Evolutionary conservation across 2,888 invertebrate species (phyloP), one percentile per base, ranked within the genome.

Genomic region (Pteria penguin): DNA sequence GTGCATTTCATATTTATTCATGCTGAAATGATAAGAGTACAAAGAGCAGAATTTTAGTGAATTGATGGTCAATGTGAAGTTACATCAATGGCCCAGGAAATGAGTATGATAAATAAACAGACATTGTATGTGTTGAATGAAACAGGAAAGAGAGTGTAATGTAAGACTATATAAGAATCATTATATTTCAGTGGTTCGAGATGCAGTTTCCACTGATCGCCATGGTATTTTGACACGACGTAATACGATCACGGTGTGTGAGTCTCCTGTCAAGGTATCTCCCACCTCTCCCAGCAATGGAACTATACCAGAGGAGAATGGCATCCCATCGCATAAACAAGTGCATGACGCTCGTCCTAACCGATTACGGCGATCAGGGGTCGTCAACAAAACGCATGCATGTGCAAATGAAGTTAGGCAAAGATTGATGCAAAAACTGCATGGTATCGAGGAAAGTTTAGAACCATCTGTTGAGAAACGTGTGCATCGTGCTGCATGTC

Each of bases 191-290:
- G 76, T 77, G 57, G 73, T 77, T 2, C 55, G 76, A 31, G 76
- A 77, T 61, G 54, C 61, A n/a, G 65, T 65, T 11, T 60, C 72
- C 11, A 33, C 69, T 24, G 69, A 77, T 36, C 68, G 65, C 24
- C 72, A 69, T 52, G 58, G 52, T 29, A 54, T 60, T 4, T 31
- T 73, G 22, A 52, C 67, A 26, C 68, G 76, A 29, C 63, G 72
- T 11, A 69, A 77, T 36, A 69, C 76, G 2, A 77, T 77, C 36
- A 73, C 70, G 57, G 76, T 77, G 60, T 77, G 76, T 73, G 76
- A 77, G 63, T 77, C 76, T n/a, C 76, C 76, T 11, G 54, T 32
- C 58, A 62, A 73, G 73, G 73, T 73, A 69, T 69, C 72, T 24
- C 67, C 76, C 29, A 32, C 57, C n/a, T 65, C 63, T 52, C 69